Conservation (phyloP, 2,797 vertebrate species). For the Pseudochirops corinnae region DNA sequence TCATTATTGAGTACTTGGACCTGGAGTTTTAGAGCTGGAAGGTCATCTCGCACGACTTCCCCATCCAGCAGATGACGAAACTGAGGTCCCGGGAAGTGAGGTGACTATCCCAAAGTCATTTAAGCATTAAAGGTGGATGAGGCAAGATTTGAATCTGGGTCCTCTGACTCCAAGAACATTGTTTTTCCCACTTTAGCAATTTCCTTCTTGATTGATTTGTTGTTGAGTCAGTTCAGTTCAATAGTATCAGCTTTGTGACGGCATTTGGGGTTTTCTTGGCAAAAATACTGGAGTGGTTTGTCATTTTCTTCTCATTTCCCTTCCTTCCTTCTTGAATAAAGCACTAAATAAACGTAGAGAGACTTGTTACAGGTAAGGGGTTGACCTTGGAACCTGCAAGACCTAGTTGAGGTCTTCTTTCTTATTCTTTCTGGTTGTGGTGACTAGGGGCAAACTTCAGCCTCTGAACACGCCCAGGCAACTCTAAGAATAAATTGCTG, state of each 20-base stretch:
- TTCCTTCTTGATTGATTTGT: not conserved
- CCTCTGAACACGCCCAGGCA: not conserved
- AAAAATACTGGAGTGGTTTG: not conserved
- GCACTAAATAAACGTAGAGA: not conserved
- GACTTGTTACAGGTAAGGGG: not conserved
- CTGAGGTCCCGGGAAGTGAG: too few relatives aligned
- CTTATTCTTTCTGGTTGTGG: not conserved
- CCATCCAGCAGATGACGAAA: not conserved
- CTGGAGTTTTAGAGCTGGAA: not conserved
- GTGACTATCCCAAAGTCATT: not conserved
- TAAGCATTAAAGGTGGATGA: not conserved
- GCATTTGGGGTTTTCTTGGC: not conserved
- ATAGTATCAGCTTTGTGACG: not conserved
- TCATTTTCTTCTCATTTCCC: not conserved
- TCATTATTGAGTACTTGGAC: not conserved
- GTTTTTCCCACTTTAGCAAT: not conserved
- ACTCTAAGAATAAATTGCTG: not conserved
- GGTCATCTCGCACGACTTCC: not conserved
- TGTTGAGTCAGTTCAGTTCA: not conserved
- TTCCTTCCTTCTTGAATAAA: not conserved
- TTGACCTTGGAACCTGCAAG: not conserved
- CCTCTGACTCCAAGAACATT: not conserved
- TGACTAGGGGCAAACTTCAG: too few relatives aligned
- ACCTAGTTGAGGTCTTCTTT: not conserved
- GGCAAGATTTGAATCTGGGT: not conserved